Evolutionary conservation across 2,113 vertebrate genomes (phyloP).

Genomic region (Sphaerodactylus townsendi): DNA sequence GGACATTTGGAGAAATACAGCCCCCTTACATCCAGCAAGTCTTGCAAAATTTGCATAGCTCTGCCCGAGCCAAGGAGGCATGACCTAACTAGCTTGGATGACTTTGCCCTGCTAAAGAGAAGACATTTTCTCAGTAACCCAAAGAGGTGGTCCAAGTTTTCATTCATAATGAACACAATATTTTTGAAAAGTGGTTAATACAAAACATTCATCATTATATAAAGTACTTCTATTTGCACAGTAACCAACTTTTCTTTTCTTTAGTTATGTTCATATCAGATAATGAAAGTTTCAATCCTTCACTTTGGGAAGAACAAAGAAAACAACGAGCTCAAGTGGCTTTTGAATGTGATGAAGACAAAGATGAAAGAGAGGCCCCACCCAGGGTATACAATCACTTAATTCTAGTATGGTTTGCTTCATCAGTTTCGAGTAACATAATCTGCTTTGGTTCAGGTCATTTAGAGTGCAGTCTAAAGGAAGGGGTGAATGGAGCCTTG

Average conservation of each 20-base stretch:
- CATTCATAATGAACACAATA: background rate
- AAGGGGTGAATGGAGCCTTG: no score
- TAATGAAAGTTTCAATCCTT: slow-evolving; percentile 97
- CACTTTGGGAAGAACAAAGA: slow-evolving; percentile 96
- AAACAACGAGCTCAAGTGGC: slow-evolving; percentile 97
- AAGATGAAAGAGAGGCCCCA: slow-evolving; percentile 93
- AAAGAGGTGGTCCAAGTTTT: no score
- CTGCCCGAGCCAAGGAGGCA: no score
- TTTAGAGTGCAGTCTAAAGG: no score
- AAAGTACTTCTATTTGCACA: slow-evolving; percentile 23
- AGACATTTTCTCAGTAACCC: no score
- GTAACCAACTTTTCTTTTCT: slow-evolving; percentile 32
- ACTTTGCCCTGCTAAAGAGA: no score
- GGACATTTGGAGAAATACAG: no score
- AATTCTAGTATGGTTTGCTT: background rate
- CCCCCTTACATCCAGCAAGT: no score
- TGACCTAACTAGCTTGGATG: no score
- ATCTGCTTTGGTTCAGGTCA: background rate
- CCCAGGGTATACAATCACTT: slow-evolving; percentile 78
- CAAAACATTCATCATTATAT: background rate
- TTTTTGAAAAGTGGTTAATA: slow-evolving; percentile 1
- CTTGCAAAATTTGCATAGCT: no score
- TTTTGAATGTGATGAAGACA: slow-evolving; percentile 98
- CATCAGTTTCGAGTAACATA: background rate
- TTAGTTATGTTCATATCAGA: slow-evolving; percentile 94